Base-by-base conservation (phyloP, 2,888 invertebrate species). In the Rotaria sp. region DNA sequence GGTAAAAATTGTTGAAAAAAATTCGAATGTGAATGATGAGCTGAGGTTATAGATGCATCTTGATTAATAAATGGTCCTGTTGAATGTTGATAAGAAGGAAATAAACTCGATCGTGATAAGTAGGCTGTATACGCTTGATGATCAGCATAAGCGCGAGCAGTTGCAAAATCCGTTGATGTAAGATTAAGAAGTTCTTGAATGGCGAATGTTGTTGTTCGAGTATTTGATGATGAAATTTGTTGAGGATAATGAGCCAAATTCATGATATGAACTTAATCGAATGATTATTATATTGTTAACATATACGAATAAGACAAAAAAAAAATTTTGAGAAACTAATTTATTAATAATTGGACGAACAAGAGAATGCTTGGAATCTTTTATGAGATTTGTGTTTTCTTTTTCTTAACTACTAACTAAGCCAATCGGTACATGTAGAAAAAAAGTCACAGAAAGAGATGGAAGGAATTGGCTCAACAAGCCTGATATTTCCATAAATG, bases 111-210 rank as follows among this genome's bases (percentile, higher is more conserved):
- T 24, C 80, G 41, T 24, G 80, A 80, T 45, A 80, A 45, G 26
- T 80, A 80, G 24, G 80, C 80, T 26, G 45, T 80, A 45, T 80
- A 80, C 0, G 80, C 80, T 67, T 67, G 67, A 67, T 67, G 67
- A 35, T 67, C 67, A 8, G 67, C 67, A 67, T 67, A 67, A n/a
- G 80, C 80, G 4, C 45, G 45, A 38, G 80, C 80, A 18, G 41
- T n/a, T 13, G 45, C 80, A 5, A 45, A n/a, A 80, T 41, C 41
- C 10, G 80, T 80, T 80, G 80, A 45, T 80, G 80, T 85, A 15
- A 86, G 45, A 35, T 85, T 85, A n/a, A 86, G 80, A 24, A 86
- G 85, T 85, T 86, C 86, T 75, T 86, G 86, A 41, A 86, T 86
- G 15, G 85, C 86, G 45, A 86, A 86, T 80, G 80, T n/a, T 2